These are phyloP conservation scores for Actias luna DNA, from an alignment of 2,888 invertebrate species.

Conservation along the genomic window DNA sequence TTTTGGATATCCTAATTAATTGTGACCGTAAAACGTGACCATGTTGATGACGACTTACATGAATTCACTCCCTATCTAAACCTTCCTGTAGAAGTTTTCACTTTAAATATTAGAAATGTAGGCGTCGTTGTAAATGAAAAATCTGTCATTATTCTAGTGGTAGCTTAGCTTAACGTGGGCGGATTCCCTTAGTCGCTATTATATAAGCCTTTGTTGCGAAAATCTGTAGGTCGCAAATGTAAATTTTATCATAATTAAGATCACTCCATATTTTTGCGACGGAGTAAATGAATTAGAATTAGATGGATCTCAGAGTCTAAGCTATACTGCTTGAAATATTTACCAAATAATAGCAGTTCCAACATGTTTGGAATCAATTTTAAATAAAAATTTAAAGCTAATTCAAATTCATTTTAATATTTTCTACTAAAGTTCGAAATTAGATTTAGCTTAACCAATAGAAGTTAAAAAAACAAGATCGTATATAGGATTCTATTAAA, in stretches of 20 bases:
- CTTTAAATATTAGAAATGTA: background rate
- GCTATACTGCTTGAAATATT: no score
- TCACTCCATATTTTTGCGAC: background rate
- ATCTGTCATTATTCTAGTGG: slow-evolving; percentile 11
- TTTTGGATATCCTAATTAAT: no score
- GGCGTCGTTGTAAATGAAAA: background rate
- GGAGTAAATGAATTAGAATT: no score
- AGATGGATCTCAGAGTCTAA: no score
- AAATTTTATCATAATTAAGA: slow-evolving; percentile 4
- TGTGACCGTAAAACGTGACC: no score
- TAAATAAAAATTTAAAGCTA: no score
- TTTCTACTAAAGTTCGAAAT: background rate
- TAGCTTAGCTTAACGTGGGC: slow-evolving; percentile 14
- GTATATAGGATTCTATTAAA: background rate
- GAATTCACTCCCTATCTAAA: no score
- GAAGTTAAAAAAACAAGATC: background rate
- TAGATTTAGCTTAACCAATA: background rate
- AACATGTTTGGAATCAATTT: no score
- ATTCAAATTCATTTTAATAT: no score
- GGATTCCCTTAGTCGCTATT: background rate
- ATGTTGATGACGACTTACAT: no score
- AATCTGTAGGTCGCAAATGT: background rate
- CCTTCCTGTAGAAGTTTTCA: no score
- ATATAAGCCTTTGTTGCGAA: background rate
- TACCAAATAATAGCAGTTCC: no score